Percentiles rank a stretch among this genome's conserved stretches.
These are phyloP conservation scores for Hexactinellida sp. DNA, from an alignment of 37 sponge, comb jelly and placozoan genomes.

Conservation along the genomic window DNA sequence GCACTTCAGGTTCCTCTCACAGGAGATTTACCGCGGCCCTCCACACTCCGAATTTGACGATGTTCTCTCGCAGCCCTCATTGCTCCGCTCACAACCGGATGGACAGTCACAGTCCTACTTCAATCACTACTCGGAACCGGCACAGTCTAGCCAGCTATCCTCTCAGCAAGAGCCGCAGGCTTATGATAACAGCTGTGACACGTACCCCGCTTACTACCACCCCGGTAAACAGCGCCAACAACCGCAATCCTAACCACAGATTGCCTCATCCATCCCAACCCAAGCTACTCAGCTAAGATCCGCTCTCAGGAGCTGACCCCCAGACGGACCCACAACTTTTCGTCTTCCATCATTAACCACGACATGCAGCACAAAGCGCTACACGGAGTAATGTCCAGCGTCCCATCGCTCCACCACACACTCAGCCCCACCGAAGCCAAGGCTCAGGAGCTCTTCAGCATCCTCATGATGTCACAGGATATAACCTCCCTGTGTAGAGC, in stretches of 20 bases:
- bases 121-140: neutral
- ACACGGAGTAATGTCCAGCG: neutral
- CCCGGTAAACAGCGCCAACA: neutral
- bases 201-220: conserved; percentile 1
- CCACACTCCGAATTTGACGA: neutral
- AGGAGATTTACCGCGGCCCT: neutral
- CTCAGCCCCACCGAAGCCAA: conserved; percentile 5
- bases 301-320: neutral
- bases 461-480: neutral
- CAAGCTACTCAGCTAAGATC: neutral
- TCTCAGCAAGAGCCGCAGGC: neutral
- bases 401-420: neutral
- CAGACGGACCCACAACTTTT: neutral
- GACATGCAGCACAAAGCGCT: neutral
- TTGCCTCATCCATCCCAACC: neutral
- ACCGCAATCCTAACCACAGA: neutral
- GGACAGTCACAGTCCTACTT: neutral
- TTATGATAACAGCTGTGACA: neutral
- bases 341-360: neutral
- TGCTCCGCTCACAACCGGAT: neutral
- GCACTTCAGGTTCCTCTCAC: neutral
- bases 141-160: neutral
- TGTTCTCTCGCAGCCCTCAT: neutral
- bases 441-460: neutral
- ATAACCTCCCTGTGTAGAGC: conserved; percentile 21